Percentiles rank a stretch among this genome's conserved stretches.
Evolutionary conservation across 2,888 invertebrate genomes (phyloP).

Genomic region (Agrilus cyanescens): DNA sequence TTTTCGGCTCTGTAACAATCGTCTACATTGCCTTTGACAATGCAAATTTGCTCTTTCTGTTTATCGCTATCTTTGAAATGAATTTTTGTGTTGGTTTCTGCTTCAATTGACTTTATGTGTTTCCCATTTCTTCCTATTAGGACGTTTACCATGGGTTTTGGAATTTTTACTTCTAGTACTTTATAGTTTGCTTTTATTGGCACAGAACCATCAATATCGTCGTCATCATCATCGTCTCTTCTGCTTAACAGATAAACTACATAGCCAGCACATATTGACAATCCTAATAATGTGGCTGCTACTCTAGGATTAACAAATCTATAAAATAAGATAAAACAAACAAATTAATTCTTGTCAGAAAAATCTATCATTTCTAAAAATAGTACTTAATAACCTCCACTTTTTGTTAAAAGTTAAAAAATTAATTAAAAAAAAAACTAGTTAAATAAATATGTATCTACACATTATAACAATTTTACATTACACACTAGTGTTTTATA

Average conservation of each 20-base stretch:
- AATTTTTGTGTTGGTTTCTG: constrained; percentile 54
- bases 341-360: too few species aligned
- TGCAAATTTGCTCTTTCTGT: constrained; percentile 48
- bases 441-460: too few species aligned
- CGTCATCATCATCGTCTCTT: constrained; percentile 45
- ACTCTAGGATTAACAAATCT: neutral
- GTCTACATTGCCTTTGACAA: constrained; percentile 57
- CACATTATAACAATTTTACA: too few species aligned
- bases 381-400: too few species aligned
- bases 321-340: neutral
- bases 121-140: constrained; percentile 65
- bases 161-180: constrained; percentile 46
- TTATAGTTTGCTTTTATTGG: constrained; percentile 31
- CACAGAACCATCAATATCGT: constrained; percentile 24
- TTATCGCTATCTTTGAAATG: constrained; percentile 44
- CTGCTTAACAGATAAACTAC: constrained; percentile 56
- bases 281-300: constrained; percentile 38
- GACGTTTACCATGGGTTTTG: constrained; percentile 50
- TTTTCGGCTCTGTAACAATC: constrained; percentile 60
- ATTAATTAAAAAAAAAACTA: too few species aligned
- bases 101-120: constrained; percentile 65
- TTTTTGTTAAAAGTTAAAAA: too few species aligned
- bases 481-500: too few species aligned
- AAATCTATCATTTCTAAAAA: too few species aligned
- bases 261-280: constrained; percentile 58